phyloP scores from a whole-genome alignment of 2,888 invertebrate genomes.

The Amphipyra berbera region DNA sequence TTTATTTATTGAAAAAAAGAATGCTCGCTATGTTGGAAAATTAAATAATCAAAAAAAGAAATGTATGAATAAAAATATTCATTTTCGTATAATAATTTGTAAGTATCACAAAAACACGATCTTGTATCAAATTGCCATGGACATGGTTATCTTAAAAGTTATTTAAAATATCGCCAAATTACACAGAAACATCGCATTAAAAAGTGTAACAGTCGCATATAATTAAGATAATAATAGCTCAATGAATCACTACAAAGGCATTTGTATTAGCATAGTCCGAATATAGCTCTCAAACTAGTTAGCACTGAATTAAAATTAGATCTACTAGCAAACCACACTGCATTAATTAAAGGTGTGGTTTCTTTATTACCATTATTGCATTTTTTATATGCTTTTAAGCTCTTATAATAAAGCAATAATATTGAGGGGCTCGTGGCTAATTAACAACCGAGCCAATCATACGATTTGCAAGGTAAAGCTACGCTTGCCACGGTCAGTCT shows the following conservation, averaged over 20 bases:
- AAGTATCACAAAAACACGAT: too few species aligned
- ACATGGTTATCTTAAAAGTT: too few species aligned
- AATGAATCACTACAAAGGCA: conserved; percentile 42
- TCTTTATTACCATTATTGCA: background rate
- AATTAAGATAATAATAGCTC: conserved; percentile 10
- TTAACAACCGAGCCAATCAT: too few species aligned
- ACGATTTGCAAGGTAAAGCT: too few species aligned
- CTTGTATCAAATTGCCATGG: too few species aligned
- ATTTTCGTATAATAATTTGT: background rate
- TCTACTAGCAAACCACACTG: conserved; percentile 40
- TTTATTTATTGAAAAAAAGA: too few species aligned
- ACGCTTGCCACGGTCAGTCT: too few species aligned
- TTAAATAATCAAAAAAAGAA: too few species aligned
- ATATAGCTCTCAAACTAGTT: conserved; percentile 61
- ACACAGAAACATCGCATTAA: background rate
- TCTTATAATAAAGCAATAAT: too few species aligned
- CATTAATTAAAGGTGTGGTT: conserved; percentile 42
- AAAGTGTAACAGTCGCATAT: background rate
- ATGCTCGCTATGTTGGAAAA: too few species aligned
- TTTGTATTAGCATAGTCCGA: conserved; percentile 52
- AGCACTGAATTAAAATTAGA: conserved; percentile 57
- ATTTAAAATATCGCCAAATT: background rate
- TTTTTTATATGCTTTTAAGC: background rate
- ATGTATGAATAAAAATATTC: background rate
- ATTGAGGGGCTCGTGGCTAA: too few species aligned